phyloP scores from a whole-genome alignment of 2,113 vertebrate genomes.

The Nyctereutes procyonoides region DNA sequence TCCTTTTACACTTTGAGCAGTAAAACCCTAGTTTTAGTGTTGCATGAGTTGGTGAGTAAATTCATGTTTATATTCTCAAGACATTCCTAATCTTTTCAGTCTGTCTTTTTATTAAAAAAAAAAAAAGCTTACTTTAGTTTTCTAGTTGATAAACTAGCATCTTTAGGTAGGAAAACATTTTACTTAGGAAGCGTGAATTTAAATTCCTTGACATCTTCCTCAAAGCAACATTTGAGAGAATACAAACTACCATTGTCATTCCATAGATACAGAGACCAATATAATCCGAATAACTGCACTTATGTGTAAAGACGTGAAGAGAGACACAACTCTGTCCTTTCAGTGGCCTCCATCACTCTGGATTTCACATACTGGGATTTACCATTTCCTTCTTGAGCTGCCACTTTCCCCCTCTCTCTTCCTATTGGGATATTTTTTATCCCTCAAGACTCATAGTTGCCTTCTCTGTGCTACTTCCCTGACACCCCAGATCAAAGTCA shows the following conservation, averaged over 20 bases:
- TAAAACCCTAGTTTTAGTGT: conserved; percentile 50
- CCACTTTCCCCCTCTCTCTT: background rate
- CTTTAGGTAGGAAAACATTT: conserved; percentile 58
- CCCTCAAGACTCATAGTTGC: background rate
- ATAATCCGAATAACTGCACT: background rate
- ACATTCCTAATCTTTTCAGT: conserved; percentile 45
- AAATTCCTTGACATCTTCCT: conserved; percentile 65
- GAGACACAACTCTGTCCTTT: background rate
- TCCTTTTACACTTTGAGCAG: background rate
- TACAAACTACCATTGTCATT: conserved; percentile 19
- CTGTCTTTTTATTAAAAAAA: conserved; percentile 31
- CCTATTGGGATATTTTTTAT: background rate
- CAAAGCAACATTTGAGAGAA: conserved; percentile 38
- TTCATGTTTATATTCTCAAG: conserved; percentile 46
- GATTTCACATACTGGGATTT: background rate
- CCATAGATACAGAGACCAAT: background rate
- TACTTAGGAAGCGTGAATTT: conserved; percentile 51
- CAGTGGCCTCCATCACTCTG: background rate
- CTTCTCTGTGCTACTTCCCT: background rate
- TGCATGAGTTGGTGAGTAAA: conserved; percentile 51
- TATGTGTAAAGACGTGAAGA: background rate
- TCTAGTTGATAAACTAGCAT: conserved; percentile 55
- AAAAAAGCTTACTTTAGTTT: conserved; percentile 59
- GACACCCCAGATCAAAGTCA: background rate
- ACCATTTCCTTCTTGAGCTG: background rate